Evolutionary conservation across 2,113 vertebrate species (phyloP), one percentile per base, ranked within the genome.

Genomic region (Phylloscopus trochilus): DNA sequence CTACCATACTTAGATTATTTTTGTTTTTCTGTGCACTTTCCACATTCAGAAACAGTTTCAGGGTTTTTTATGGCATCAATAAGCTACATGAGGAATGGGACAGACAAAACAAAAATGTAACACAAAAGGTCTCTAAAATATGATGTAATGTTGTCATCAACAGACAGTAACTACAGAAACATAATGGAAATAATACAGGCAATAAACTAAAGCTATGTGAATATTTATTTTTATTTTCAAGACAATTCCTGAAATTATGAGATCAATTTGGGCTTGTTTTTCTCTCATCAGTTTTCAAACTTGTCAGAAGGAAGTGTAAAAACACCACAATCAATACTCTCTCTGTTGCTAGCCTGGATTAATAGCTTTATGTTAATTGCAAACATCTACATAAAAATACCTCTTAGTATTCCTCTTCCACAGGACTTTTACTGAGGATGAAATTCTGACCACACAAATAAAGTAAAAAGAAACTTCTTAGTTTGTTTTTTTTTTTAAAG

Each of bases 201-300:
- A 93, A 89, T 90, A 92, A 70, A 92, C 2, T 23, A 23, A 92
- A 91, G 49, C 22, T 72, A 46, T n/a, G 33, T 26, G 63, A 88
- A 44, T 83, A 83, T 46, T 83, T 87, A 58, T 90, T 91, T 86
- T 80, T 79, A 67, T 92, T 92, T 93, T 70, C 64, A 90, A 75
- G 83, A 92, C 69, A 81, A 6, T 31, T 53, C 28, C 70, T 92
- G 68, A 86, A 95, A 94, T 95, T 63, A 94, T 49, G 80, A 86
- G 60, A 87, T 56, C 85, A 63, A 56, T 93, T 90, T 78, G 44
- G 47, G 37, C 79, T 78, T 70, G 30, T 86, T 89, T 93, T 90
- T 78, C 68, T 75, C 49, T 68, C 58, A 89, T 63, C 62, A 59
- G 75, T 92, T 84, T 87, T 63, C 51, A 26, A 56, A 66, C 84